These are phyloP conservation scores for Coreoperca whiteheadi DNA, from an alignment of 2,113 vertebrate species.

Conservation along the genomic window DNA sequence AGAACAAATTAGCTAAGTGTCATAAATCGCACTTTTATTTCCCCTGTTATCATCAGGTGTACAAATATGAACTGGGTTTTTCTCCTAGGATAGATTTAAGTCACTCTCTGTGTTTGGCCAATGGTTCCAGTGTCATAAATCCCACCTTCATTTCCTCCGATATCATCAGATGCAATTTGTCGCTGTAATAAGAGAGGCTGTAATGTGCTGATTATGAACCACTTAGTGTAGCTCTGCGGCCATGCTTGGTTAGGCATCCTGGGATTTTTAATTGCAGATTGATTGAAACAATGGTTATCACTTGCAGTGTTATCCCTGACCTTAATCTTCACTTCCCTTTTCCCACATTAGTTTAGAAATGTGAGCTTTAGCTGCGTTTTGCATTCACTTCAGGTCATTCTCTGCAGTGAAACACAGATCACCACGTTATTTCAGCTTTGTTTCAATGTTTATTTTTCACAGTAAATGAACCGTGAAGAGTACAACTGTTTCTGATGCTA, in stretches of 20 bases:
- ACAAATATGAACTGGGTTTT: constrained; percentile 52
- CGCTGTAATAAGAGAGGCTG: constrained; percentile 62
- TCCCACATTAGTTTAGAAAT: constrained; percentile 37
- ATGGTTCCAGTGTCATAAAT: constrained; percentile 62
- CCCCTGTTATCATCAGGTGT: constrained; percentile 57
- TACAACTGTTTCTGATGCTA: constrained; percentile 8
- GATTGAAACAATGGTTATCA: constrained; percentile 61
- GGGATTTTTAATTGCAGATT: constrained; percentile 68
- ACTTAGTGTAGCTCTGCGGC: constrained; percentile 58
- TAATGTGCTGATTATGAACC: constrained; percentile 68
- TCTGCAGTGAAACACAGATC: neutral
- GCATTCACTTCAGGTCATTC: constrained; percentile 7
- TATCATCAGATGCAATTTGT: constrained; percentile 72
- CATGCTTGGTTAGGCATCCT: constrained; percentile 49
- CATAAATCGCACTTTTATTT: constrained; percentile 61
- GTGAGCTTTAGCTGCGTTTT: constrained; percentile 34
- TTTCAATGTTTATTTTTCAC: neutral
- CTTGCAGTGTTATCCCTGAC: constrained; percentile 47
- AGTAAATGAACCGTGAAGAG: neutral
- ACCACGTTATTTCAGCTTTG: neutral
- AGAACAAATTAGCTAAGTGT: constrained; percentile 54
- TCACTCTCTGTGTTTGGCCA: constrained; percentile 42
- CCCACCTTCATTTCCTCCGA: constrained; percentile 66
- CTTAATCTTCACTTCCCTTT: constrained; percentile 51
- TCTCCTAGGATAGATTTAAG: constrained; percentile 58